Evolutionary conservation across 1,140 invertebrate species (phyloP).

Genomic region (Limonius californicus): DNA sequence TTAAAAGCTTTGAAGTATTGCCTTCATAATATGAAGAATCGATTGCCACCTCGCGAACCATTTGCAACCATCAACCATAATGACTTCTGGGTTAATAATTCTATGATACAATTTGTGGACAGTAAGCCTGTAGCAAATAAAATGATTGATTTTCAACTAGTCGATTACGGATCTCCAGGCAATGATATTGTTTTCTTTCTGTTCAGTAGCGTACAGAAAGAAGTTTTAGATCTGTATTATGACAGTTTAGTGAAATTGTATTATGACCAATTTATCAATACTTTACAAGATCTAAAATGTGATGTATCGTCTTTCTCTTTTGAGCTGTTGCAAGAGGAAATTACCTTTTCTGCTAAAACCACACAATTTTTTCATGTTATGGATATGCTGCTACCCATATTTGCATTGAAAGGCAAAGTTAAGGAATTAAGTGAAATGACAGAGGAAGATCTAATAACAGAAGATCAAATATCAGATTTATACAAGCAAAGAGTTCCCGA

Average conservation of each 20-base stretch:
- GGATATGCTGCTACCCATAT: neutral
- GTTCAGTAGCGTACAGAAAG: constrained; percentile 48
- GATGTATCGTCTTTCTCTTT: constrained; percentile 26
- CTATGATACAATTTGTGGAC: constrained; percentile 50
- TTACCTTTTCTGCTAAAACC: constrained; percentile 15
- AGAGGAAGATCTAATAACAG: neutral
- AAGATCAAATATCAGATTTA: neutral
- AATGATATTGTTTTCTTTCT: constrained; percentile 57
- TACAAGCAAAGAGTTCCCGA: neutral
- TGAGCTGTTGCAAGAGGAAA: constrained; percentile 29
- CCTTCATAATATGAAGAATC: neutral
- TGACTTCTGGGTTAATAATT: constrained; percentile 61
- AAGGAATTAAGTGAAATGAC: neutral
- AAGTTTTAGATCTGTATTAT: constrained; percentile 43
- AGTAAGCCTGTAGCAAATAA: constrained; percentile 48
- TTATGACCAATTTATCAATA: constrained; percentile 47
- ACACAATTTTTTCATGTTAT: constrained; percentile 27
- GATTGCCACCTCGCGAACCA: constrained; percentile 31
- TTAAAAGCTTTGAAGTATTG: neutral
- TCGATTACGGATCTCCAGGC: constrained; percentile 48
- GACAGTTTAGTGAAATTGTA: constrained; percentile 51
- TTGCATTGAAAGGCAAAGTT: neutral
- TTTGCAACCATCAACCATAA: constrained; percentile 53
- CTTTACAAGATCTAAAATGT: constrained; percentile 31
- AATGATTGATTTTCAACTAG: constrained; percentile 60